Base-by-base conservation (phyloP, 35 echinoderm and acorn worm species). In the Hemicentrotus pulcherrimus region DNA sequence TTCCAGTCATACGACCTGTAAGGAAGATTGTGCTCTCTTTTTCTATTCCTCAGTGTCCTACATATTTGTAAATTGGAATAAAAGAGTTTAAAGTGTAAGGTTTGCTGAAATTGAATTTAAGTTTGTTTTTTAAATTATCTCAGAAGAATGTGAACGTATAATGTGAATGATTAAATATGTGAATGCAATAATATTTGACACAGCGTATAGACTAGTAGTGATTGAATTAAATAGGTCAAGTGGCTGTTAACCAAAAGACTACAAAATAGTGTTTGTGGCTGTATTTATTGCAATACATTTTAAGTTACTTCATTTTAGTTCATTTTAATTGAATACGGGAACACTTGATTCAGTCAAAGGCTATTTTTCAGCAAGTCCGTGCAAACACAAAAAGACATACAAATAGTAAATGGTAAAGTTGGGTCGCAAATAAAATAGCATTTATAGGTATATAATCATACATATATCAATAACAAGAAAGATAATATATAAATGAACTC, bases 171-270 rank as follows among this genome's bases (percentile, higher is more conserved):
- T 78, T 22, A 78, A 78, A 78, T 78, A 78, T 28, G 6, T 55
- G 15, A 78, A 78, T 78, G 65, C 65, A 78, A 78, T 78, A 78
- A 78, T 78, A 78, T 78, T 78, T 78, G 65, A 78, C 19, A 78
- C 1, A 22, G 65, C 11, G 11, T 59, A 2, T 59, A 59, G 52
- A 59, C 52, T 78, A 78, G 65, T 78, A 22, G 65, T 78, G 65
- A 78, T 22, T 78, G 65, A 22, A 78, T 78, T 78, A 78, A 78
- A 78, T 78, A n/a, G 65, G 19, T 78, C 65, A 78, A 78, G 28
- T 78, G 65, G 65, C 65, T 78, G 65, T 78, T 22, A 22, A 78
- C 65, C 19, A 78, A 71, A 78, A 28, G 22, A 41, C 35, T 41
- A 41, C 35, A 41, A 3, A 1, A 41, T 1, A 41, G 35, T 41